Conservation (phyloP, 37 sponge, comb jelly and placozoan genomes). For the Ianthella basta region DNA sequence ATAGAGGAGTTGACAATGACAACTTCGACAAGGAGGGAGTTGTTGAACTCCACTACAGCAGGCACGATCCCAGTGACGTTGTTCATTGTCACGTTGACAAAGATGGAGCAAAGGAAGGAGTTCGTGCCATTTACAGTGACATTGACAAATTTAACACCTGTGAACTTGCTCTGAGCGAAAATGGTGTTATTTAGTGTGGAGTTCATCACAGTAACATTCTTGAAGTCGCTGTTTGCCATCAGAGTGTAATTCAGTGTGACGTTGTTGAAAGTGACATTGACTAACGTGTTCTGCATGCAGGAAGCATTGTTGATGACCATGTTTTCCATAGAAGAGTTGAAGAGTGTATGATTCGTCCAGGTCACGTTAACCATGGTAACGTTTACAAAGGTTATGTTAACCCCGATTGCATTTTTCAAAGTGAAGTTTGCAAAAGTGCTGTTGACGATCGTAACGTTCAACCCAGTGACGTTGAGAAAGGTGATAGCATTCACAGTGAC, state of each 20-base stretch:
- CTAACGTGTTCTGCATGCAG: neutral
- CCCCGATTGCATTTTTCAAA: neutral
- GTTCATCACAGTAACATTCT: neutral
- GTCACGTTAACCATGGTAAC: neutral
- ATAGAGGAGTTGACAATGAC: neutral
- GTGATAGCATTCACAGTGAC: constrained; percentile 13
- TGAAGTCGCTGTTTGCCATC: neutral
- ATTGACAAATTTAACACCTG: neutral
- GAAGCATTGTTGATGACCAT: neutral
- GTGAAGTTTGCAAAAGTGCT: constrained; percentile 3
- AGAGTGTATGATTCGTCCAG: neutral
- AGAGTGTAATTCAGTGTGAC: neutral
- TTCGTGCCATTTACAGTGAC: neutral
- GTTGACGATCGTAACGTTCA: constrained; percentile 17
- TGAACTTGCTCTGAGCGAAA: neutral
- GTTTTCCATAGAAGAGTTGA: neutral
- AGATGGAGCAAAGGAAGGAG: neutral
- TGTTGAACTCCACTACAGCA: neutral
- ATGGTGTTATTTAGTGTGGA: neutral
- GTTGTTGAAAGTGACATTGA: neutral
- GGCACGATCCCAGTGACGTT: neutral
- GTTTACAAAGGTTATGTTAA: constrained; percentile 2
- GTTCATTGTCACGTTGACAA: neutral
- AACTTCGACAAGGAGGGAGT: neutral
- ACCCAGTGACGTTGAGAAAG: neutral